These are phyloP conservation scores for Chrysocyon brachyurus DNA, from an alignment of 2,797 vertebrate species.

Conservation along the genomic window DNA sequence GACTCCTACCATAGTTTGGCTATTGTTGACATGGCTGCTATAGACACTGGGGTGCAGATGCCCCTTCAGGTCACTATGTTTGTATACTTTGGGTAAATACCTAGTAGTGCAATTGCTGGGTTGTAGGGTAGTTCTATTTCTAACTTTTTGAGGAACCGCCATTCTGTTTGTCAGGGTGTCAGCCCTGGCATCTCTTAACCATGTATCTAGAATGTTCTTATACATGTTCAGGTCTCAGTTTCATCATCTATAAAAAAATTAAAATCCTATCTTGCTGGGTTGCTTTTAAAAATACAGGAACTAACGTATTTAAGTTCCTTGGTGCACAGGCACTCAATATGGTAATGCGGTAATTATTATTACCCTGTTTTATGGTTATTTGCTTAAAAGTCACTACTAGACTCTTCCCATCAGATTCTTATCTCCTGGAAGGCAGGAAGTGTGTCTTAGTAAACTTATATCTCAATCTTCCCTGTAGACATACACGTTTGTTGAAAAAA, in stretches of 20 bases:
- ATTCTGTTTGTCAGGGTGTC: neutral
- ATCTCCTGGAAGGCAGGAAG: constrained; percentile 46
- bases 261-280: neutral
- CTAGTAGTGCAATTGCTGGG: neutral
- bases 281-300: neutral
- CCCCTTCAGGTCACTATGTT: neutral
- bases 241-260: neutral
- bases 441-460: constrained; percentile 61
- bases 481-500: constrained; percentile 44
- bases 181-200: neutral
- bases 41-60: neutral
- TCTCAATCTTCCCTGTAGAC: constrained; percentile 50
- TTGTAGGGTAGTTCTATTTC: neutral
- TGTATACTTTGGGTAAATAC: neutral
- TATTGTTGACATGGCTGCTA: neutral
- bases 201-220: neutral
- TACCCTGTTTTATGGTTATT: neutral
- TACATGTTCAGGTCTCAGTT: neutral
- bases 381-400: constrained; percentile 10
- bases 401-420: constrained; percentile 2
- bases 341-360: neutral
- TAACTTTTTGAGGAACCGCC: neutral
- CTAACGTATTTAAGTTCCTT: neutral
- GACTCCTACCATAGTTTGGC: neutral
- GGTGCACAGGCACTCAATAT: neutral